Evolutionary conservation across 2,888 invertebrate genomes (phyloP), one percentile per base, ranked within the genome.

Genomic region (Catocala sponsa): DNA sequence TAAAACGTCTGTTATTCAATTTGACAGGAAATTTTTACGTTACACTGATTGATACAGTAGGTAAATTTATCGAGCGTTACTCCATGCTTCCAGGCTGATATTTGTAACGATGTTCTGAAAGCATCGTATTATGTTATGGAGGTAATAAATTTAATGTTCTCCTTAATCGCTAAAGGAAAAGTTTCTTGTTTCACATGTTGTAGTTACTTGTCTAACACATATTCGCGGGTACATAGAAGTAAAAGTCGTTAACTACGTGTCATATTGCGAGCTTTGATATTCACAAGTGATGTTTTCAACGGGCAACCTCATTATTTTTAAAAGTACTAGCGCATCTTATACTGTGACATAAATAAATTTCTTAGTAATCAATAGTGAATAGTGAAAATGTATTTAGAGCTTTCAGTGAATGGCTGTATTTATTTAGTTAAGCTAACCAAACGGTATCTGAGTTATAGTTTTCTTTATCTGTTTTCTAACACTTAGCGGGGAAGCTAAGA

Each of bases 21-120:
- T 80, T 74, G 81, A 75, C 76, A 71, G 78, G 77, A 82, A 77
- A 83, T 85, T 84, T 83, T 83, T 71, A 67, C 71, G 59, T 74
- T 25, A 76, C 80, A 74, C 76, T 85, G 85, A 88, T 89, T 83
- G 82, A 89, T 88, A 68, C 75, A 67, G 70, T 68, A n/a, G n/a
- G n/a, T n/a, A 70, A 75, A 78, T 82, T 81, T 76, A 70, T 68
- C 63, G 65, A 78, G 65, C 65, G 56, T 65, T 81, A 42, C 38
- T 38, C 9, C 54, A 67, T 81, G 41, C 38, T 38, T 38, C 52
- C 48, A 52, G 55, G 52, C 13, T 42, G 51, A 53, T 59, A 51
- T 65, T 55, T 58, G 41, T 55, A 25, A 12, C 11, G 55, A 56
- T 51, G 48, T 10, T 42, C 10, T 42, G 4, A 13, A 55, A 5